Evolutionary conservation across 2,888 invertebrate genomes (phyloP), one percentile per base, ranked within the genome.

Genomic region (Cotesia congregata): DNA sequence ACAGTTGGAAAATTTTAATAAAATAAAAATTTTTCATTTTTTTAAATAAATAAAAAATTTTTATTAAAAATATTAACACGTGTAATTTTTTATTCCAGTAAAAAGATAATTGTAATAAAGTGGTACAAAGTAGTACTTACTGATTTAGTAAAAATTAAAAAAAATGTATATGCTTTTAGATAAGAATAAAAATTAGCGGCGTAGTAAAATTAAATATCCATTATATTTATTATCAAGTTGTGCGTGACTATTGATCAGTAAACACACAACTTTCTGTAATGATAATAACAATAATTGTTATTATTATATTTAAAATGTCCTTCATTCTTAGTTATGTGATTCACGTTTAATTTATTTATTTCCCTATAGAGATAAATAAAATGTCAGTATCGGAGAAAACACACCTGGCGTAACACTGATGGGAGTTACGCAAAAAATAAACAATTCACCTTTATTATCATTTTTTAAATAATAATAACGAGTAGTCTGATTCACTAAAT

Each of bases 231-330:
- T n/a, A 60, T 70, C 41, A 68, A 70, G 59, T 60, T 60, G 61
- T 70, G 61, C 70, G 70, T 70, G 70, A 70, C 70, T 70, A 69
- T 69, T 68, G 61, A 70, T 70, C 60, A 30, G 65, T 65, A 30
- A 50, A 50, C 50, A 50, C 50, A 65, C 12, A 30, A 65, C 38
- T 30, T 65, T 65, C 38, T 30, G 12, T 30, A 65, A 20, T 12
- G 65, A 65, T 65, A 65, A 65, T 65, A 65, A 65, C 4, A 50
- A 50, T 50, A 50, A 50, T 50, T 12, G 12, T 12, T 12, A 50
- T 50, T 50, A 50, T 50, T 9, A 50, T 50, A 50, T 50, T 50
- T 50, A 12, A 50, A 12, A 50, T 50, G 50, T 50, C 50, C 50
- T 50, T 50, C 50, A 50, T 50, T 50, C 50, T 7, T 7, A 50